Percentiles rank a stretch among this genome's conserved stretches.
These are phyloP conservation scores for Egretta garzetta DNA, from an alignment of 2,113 vertebrate species.

Conservation along the genomic window DNA sequence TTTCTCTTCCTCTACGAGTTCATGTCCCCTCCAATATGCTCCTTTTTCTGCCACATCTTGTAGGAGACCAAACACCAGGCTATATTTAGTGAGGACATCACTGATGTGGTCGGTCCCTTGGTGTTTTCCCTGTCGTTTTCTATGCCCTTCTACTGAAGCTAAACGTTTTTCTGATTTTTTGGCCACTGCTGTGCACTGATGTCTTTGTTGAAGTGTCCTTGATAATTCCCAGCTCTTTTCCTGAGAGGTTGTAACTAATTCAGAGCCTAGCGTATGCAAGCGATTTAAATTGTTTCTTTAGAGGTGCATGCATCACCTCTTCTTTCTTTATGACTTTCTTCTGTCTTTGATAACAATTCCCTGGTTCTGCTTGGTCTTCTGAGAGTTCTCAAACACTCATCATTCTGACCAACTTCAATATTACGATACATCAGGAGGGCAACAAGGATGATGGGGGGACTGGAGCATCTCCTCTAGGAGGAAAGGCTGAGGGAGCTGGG, in stretches of 20 bases:
- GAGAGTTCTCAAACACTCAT: background rate
- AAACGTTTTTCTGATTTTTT: background rate
- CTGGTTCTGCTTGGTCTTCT: background rate
- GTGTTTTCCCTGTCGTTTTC: slow-evolving; percentile 26
- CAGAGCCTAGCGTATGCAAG: background rate
- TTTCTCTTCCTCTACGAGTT: background rate
- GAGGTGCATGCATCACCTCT: background rate
- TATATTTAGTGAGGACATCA: slow-evolving; percentile 38
- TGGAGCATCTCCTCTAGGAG: no score
- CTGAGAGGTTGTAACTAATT: background rate
- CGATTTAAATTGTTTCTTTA: background rate
- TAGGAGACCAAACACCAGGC: background rate
- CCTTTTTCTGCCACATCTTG: background rate
- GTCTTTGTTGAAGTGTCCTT: slow-evolving; percentile 41
- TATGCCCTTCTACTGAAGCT: background rate
- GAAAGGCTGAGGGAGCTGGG: no score
- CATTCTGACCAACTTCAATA: background rate
- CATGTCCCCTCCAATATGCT: background rate
- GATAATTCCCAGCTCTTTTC: slow-evolving; percentile 13
- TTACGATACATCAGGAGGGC: background rate
- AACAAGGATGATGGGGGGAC: no score
- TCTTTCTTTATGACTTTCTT: background rate
- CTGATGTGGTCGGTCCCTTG: background rate
- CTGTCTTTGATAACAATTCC: background rate
- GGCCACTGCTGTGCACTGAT: background rate